These are phyloP conservation scores for Ophion ellenae DNA, from an alignment of 2,888 invertebrate species.

Conservation along the genomic window DNA sequence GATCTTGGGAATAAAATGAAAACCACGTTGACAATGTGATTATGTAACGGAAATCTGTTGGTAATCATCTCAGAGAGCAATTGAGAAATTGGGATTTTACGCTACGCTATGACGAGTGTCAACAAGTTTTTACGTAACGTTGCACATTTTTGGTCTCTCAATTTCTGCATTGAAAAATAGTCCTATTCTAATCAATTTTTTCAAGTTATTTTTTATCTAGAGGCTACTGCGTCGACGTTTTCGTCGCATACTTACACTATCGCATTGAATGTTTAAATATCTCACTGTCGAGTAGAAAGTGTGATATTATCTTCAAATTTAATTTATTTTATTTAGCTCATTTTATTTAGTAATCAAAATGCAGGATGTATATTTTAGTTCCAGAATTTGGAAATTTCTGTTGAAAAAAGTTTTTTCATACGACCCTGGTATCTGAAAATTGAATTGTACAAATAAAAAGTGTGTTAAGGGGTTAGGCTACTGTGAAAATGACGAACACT, in stretches of 20 bases:
- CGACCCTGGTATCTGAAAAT: background rate
- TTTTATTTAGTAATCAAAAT: background rate
- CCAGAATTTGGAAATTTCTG: too few species aligned
- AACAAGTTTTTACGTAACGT: background rate
- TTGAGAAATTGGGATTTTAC: constrained; percentile 33
- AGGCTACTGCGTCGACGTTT: background rate
- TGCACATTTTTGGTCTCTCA: background rate
- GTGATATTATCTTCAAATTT: background rate
- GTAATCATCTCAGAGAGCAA: constrained; percentile 20
- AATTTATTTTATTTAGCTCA: background rate
- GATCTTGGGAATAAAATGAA: constrained; percentile 16
- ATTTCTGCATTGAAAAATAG: constrained; percentile 4
- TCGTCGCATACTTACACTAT: background rate
- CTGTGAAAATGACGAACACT: too few species aligned
- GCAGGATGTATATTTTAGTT: background rate
- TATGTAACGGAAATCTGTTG: constrained; percentile 40
- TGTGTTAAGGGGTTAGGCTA: too few species aligned
- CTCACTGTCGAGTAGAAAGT: background rate
- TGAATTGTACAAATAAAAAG: background rate
- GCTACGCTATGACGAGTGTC: constrained; percentile 1
- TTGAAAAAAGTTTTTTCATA: background rate
- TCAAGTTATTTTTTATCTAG: background rate
- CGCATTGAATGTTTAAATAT: background rate
- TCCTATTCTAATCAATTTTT: background rate
- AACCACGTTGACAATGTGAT: constrained; percentile 44